Conservation (phyloP, 2,113 vertebrate species). For the Syrrhaptes paradoxus region DNA sequence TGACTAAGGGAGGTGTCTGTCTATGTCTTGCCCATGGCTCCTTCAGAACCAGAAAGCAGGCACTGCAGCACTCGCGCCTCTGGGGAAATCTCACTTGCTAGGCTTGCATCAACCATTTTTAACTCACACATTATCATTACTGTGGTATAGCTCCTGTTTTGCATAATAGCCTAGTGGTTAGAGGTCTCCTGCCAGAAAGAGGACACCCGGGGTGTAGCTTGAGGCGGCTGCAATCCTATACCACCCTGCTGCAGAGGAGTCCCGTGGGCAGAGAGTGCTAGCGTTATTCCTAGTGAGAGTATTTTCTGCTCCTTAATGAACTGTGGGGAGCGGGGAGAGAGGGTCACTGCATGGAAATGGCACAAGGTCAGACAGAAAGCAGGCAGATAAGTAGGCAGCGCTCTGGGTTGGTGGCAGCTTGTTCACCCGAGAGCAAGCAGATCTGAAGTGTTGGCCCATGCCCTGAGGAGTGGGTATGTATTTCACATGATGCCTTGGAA, state of each 20-base stretch:
- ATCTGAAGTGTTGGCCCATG: background rate
- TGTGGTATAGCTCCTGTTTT: background rate
- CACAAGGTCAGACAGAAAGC: accelerated
- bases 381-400: accelerated
- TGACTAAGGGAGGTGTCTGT: background rate
- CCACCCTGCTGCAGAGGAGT: accelerated
- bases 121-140: background rate
- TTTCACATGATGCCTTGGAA: background rate
- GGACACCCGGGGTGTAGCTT: background rate
- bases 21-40: background rate
- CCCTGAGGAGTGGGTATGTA: background rate
- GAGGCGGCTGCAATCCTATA: background rate
- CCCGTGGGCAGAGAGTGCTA: background rate
- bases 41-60: background rate
- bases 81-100: background rate
- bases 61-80: background rate
- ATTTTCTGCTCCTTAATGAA: background rate
- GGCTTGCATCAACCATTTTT: background rate
- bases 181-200: background rate
- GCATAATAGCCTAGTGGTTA: background rate
- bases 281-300: background rate
- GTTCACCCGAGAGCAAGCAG: accelerated
- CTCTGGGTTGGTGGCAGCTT: accelerated
- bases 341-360: background rate
- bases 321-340: background rate